phyloP scores from a whole-genome alignment of 2,797 vertebrate genomes.

The Labeo calbasu region DNA sequence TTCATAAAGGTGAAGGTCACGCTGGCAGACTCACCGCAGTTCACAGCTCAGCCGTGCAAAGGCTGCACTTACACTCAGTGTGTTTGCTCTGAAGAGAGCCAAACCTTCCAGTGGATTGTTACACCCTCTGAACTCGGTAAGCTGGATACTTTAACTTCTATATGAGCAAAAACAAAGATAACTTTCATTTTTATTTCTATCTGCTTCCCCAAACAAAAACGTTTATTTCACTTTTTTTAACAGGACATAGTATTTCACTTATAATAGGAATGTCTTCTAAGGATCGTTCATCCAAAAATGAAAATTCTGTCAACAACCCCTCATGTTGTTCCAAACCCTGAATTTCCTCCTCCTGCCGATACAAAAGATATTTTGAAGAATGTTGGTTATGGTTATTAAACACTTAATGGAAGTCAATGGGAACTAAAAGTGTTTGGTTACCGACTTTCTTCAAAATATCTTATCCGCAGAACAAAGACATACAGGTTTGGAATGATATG shows the following conservation, averaged over 20 bases:
- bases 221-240: not conserved
- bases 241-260: no score
- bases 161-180: not conserved
- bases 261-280: not conserved
- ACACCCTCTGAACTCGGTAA: conserved; percentile 64
- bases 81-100: conserved; percentile 70
- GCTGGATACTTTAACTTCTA: conserved; percentile 63
- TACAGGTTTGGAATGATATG: not conserved
- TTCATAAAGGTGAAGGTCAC: no score
- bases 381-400: not conserved
- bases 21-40: no score
- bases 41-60: no score
- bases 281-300: not conserved
- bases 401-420: no score
- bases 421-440: no score
- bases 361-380: not conserved
- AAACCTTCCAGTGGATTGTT: conserved; percentile 81
- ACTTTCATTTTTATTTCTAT: not conserved
- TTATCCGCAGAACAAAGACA: no score
- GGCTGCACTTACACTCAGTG: no score
- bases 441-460: no score
- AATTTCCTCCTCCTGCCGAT: not conserved
- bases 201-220: not conserved
- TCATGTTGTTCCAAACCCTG: not conserved
- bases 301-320: not conserved